phyloP scores from a whole-genome alignment of 2,797 vertebrate genomes.

The Ibycter americanus region DNA sequence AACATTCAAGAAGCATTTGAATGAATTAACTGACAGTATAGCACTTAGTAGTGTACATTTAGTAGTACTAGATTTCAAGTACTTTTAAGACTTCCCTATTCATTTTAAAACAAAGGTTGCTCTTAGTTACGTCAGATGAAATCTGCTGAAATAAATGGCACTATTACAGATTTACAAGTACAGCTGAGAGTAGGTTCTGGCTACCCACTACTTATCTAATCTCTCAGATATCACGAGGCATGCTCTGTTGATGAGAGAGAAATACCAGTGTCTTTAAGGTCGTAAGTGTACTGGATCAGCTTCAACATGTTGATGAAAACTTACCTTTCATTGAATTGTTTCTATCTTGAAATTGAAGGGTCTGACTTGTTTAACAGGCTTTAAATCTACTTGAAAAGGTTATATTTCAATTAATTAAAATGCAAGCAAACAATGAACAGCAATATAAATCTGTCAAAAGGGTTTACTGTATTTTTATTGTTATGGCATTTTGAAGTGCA shows the following conservation, averaged over 20 bases:
- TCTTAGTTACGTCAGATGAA: not conserved
- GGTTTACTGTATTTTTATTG: not conserved
- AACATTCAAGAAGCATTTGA: not conserved
- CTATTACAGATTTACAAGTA: not conserved
- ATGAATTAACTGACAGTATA: not conserved
- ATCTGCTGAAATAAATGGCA: not conserved
- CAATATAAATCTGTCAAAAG: not conserved
- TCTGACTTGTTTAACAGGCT: not conserved
- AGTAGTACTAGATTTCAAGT: not conserved
- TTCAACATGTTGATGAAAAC: not conserved
- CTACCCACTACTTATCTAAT: fast-evolving
- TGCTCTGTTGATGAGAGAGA: not conserved
- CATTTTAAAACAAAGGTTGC: not conserved
- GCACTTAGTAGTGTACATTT: not conserved
- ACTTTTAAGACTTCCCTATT: not conserved
- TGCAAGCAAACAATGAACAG: not conserved
- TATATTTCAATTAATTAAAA: not conserved
- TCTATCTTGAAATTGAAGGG: not conserved
- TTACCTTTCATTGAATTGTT: not conserved
- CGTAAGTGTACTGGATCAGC: not conserved
- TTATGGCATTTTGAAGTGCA: not conserved
- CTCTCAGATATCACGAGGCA: not conserved
- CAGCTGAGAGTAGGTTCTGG: not conserved
- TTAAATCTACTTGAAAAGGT: not conserved
- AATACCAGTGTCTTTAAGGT: not conserved